Conservation (phyloP, 1,140 invertebrate genomes). For the Trissolcus basalis region DNA sequence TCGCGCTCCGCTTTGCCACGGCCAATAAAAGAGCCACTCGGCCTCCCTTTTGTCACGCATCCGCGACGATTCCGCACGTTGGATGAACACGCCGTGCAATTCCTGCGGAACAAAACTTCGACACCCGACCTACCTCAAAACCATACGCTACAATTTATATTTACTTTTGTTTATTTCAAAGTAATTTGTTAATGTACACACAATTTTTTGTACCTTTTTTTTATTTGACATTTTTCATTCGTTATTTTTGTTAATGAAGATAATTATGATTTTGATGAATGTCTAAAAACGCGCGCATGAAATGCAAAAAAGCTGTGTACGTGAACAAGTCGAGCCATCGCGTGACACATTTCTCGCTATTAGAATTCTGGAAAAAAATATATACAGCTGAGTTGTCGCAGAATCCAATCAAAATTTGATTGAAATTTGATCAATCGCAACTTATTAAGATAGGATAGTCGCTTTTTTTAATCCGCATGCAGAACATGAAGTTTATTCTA, state of each 20-base stretch:
- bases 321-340: neutral
- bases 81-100: constrained; percentile 46
- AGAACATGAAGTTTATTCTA: constrained; percentile 44
- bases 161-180: too few relatives aligned
- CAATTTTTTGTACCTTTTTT: too few relatives aligned
- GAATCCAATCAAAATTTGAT: constrained; percentile 31
- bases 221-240: too few relatives aligned
- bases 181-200: too few relatives aligned
- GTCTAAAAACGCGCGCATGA: too few relatives aligned
- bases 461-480: constrained; percentile 28
- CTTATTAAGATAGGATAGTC: constrained; percentile 38
- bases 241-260: too few relatives aligned
- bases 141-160: constrained; percentile 8
- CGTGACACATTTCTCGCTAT: constrained; percentile 14
- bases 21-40: constrained; percentile 61
- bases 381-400: neutral
- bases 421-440: constrained; percentile 49
- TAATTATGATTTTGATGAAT: neutral
- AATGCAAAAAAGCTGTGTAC: too few relatives aligned
- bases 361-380: constrained; percentile 5
- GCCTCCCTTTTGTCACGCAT: constrained; percentile 47
- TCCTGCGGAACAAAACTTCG: constrained; percentile 46
- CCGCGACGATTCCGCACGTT: constrained; percentile 24
- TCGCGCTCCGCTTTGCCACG: constrained; percentile 52
- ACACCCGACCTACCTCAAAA: constrained; percentile 35